These are phyloP conservation scores for Laticauda laticaudata DNA, from an alignment of 2,113 vertebrate genomes.

Conservation along the genomic window DNA sequence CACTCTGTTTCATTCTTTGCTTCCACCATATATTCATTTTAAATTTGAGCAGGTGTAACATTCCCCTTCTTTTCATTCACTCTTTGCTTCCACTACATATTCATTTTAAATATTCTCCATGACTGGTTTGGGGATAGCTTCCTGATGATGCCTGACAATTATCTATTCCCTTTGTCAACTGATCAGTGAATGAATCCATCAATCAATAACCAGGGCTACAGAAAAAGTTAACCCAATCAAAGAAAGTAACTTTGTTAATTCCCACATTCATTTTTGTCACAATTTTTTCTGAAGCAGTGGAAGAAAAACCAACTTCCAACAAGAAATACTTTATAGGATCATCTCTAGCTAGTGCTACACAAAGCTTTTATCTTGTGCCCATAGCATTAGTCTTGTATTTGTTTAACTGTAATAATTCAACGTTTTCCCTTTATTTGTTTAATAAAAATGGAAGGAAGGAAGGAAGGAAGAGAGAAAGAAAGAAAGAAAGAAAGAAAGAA, in stretches of 20 bases:
- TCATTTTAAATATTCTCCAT: conserved; percentile 51
- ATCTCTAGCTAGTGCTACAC: conserved; percentile 46
- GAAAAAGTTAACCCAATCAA: conserved; percentile 63
- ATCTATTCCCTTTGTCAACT: conserved; percentile 47
- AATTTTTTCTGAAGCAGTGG: conserved; percentile 69
- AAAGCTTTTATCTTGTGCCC: conserved; percentile 59
- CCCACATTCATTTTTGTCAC: conserved; percentile 56
- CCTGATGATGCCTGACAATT: conserved; percentile 67
- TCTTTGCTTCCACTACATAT: conserved; percentile 48
- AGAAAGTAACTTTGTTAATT: conserved; percentile 67
- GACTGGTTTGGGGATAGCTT: conserved; percentile 61
- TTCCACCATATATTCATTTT: conserved; percentile 48
- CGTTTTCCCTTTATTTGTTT: neutral
- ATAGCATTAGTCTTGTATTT: neutral
- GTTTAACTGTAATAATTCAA: neutral
- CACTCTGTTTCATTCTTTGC: neutral
- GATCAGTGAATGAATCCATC: neutral
- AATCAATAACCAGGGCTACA: conserved; percentile 32
- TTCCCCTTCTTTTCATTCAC: neutral
- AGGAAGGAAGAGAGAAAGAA: neutral
- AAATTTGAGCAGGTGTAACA: neutral
- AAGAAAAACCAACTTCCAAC: conserved; percentile 53
- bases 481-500: neutral
- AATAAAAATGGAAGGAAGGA: neutral
- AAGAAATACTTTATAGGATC: conserved; percentile 66